Percentiles rank a stretch among this genome's conserved stretches.
These are phyloP conservation scores for Tretioscincus oriximinensis DNA, from an alignment of 2,113 vertebrate species.

Conservation along the genomic window DNA sequence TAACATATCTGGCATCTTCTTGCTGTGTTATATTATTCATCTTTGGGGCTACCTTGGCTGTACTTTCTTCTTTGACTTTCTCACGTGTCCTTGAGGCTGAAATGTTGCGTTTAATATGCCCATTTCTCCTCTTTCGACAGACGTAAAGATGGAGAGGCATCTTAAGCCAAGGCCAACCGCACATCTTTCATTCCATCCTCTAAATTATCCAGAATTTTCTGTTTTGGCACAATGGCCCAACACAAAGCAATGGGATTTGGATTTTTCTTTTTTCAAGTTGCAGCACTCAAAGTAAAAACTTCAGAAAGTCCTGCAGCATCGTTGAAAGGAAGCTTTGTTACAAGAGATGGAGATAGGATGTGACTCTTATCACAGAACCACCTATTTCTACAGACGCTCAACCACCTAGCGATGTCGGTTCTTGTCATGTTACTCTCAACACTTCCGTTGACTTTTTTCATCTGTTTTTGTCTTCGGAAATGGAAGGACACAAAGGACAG, in stretches of 20 bases:
- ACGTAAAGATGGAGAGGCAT: background rate
- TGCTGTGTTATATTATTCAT: background rate
- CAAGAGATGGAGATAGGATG: slow-evolving; percentile 48
- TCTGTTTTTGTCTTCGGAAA: slow-evolving; percentile 58
- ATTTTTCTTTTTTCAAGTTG: background rate
- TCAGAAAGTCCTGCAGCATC: slow-evolving; percentile 20
- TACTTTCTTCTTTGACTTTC: slow-evolving; percentile 15
- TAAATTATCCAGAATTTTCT: background rate
- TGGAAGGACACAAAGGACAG: slow-evolving; percentile 42
- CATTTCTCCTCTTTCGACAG: background rate
- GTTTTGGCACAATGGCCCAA: background rate
- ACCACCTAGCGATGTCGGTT: slow-evolving; percentile 41
- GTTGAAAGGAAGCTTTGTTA: slow-evolving; percentile 20
- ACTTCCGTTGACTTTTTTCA: slow-evolving; percentile 38
- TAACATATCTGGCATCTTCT: background rate
- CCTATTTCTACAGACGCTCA: background rate
- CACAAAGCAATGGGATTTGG: background rate
- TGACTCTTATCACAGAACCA: slow-evolving; percentile 50
- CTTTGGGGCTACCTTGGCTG: background rate
- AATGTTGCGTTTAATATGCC: background rate
- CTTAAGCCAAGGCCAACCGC: background rate
- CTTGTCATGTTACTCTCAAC: slow-evolving; percentile 46
- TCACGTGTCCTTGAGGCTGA: background rate
- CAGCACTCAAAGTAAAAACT: background rate
- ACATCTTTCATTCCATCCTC: background rate